These are phyloP conservation scores for Eira barbara DNA, from an alignment of 2,113 vertebrate genomes.

Conservation along the genomic window DNA sequence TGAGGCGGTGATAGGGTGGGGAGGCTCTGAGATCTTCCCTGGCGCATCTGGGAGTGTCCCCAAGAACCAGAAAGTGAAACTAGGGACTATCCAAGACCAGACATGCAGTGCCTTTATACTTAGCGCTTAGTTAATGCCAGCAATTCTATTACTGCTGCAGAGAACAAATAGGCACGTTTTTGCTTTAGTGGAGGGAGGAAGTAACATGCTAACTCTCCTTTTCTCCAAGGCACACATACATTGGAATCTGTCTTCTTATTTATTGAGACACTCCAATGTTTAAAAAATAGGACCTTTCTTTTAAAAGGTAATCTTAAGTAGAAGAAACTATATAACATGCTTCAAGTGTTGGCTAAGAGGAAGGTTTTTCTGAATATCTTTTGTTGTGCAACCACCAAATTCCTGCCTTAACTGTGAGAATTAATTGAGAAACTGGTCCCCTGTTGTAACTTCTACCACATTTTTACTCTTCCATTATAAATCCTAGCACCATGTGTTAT, in stretches of 20 bases:
- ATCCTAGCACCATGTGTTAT: neutral
- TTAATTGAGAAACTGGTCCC: neutral
- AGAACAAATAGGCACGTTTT: neutral
- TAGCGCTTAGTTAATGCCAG: neutral
- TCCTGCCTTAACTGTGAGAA: neutral
- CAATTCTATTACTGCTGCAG: neutral
- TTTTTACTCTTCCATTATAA: neutral
- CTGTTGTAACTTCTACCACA: neutral
- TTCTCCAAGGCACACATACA: neutral
- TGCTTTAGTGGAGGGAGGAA: neutral
- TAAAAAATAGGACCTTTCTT: neutral
- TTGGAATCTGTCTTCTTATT: neutral
- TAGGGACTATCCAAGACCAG: conserved; percentile 26
- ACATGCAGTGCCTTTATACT: neutral
- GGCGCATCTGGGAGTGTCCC: conserved; percentile 20
- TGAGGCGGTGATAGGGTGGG: neutral
- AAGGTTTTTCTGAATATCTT: conserved; percentile 9
- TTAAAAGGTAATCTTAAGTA: neutral
- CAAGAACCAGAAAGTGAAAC: conserved; percentile 45
- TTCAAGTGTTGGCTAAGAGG: neutral
- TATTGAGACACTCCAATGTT: neutral
- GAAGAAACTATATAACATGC: neutral
- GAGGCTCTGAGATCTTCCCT: conserved; percentile 43
- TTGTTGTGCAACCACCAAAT: neutral
- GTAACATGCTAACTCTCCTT: neutral